Evolutionary conservation across 2,113 vertebrate species (phyloP).

Genomic region (Amphiprion ocellaris): DNA sequence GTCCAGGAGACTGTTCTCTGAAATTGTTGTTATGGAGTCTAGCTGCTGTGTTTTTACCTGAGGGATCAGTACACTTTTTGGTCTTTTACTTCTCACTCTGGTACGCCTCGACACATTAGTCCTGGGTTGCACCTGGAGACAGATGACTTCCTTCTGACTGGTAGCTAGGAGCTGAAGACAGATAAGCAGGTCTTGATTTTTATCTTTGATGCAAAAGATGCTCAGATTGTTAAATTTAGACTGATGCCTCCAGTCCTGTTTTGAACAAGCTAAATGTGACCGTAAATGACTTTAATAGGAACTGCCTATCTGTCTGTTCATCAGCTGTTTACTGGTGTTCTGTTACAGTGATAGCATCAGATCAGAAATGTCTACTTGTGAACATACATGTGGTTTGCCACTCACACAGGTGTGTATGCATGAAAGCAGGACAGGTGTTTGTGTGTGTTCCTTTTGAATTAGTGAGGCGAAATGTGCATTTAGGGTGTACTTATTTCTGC

Average conservation of each 20-base stretch:
- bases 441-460: conserved; percentile 14
- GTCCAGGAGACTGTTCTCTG: background rate
- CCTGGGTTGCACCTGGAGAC: conserved; percentile 72
- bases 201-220: background rate
- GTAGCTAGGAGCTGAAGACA: conserved; percentile 55
- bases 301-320: conserved; percentile 62
- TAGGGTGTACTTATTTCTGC: background rate
- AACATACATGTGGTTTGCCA: conserved; percentile 3
- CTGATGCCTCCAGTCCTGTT: background rate
- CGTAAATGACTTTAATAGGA: background rate
- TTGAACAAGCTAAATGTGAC: background rate
- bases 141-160: conserved; percentile 56
- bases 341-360: conserved; percentile 48
- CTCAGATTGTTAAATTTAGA: background rate
- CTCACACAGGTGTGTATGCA: conserved; percentile 17
- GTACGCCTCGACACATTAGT: conserved; percentile 61
- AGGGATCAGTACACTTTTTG: background rate
- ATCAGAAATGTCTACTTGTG: conserved; percentile 32
- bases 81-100: conserved; percentile 2
- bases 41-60: background rate
- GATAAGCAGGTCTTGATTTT: conserved; percentile 68
- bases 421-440: conserved; percentile 15
- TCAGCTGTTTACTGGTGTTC: conserved; percentile 49
- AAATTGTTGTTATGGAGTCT: background rate
- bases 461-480: background rate